Evolutionary conservation across 1,140 invertebrate genomes (phyloP).

Genomic region (Vollenhovia emeryi): DNA sequence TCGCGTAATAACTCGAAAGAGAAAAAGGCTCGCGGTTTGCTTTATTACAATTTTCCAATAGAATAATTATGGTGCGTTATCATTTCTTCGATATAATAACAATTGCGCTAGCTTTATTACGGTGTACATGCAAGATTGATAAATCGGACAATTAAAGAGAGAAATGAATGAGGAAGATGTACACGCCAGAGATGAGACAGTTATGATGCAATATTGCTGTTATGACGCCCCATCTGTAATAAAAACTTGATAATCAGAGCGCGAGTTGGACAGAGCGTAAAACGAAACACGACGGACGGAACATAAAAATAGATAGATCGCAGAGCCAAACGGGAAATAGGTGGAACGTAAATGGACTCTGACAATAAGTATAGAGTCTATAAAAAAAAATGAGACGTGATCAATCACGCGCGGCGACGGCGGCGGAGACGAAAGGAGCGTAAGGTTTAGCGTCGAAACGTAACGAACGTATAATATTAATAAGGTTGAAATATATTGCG

Average conservation of each 20-base stretch:
- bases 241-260: neutral
- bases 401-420: neutral
- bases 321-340: neutral
- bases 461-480: neutral
- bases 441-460: neutral
- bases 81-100: too few species aligned
- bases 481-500: neutral
- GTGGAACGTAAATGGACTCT: neutral
- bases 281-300: neutral
- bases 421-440: neutral
- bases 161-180: neutral
- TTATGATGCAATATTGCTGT: neutral
- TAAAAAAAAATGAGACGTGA: neutral
- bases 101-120: neutral
- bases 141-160: neutral
- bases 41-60: neutral
- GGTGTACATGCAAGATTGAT: neutral
- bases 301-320: neutral
- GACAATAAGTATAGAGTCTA: neutral
- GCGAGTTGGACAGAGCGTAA: neutral
- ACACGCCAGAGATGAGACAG: neutral
- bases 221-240: neutral
- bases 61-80: neutral
- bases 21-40: neutral
- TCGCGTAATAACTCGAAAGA: neutral